Base-by-base conservation (phyloP, 2,797 vertebrate genomes). In the Cetoscarus ocellatus region DNA sequence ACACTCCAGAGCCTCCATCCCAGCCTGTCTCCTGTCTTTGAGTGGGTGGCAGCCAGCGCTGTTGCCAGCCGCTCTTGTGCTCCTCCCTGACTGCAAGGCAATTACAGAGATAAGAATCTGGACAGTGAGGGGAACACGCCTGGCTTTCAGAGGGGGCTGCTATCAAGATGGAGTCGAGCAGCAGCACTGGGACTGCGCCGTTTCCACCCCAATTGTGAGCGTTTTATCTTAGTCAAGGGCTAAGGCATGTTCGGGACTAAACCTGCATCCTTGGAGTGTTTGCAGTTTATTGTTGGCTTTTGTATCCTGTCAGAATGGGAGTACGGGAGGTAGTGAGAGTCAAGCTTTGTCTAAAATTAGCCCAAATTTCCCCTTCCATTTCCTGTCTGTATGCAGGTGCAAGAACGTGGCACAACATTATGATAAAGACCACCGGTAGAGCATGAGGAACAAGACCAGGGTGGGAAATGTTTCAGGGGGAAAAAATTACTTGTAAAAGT, bases 101-200 rank as follows among this genome's bases (percentile, higher is more conserved):
- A 90, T 93, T 93, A 91, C 79, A 61, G 35, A 77, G 92, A 93
- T 93, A 92, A 72, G 56, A 69, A 91, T 90, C 89, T 53, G 88
- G 77, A 85, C 84, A 87, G 88, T 82, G 85, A 81, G 67, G 75
- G 78, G 73, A 88, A 79, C 86, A 84, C 53, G 80, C 80, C 84
- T 84, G 83, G 63, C 82, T 86, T 88, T 86, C 77, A 78, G 53
- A 79, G 77, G 63, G 27, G 71, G 61, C 79, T 58, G 61, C 71
- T 84, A 88, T 87, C 84, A 86, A 87, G 90, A 84, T 89, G 67
- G 79, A 86, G 72, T 61, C 1, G 61, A 83, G 75, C 68, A 66
- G 87, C 61, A 56, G 77, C 73, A 27, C 36, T 58, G 72, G 77
- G 74, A 70, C 75, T 48, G 56, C 27, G 52, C 54, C 3, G 59